Evolutionary conservation across 2,113 vertebrate species (phyloP).

Genomic region (Upupa epops): DNA sequence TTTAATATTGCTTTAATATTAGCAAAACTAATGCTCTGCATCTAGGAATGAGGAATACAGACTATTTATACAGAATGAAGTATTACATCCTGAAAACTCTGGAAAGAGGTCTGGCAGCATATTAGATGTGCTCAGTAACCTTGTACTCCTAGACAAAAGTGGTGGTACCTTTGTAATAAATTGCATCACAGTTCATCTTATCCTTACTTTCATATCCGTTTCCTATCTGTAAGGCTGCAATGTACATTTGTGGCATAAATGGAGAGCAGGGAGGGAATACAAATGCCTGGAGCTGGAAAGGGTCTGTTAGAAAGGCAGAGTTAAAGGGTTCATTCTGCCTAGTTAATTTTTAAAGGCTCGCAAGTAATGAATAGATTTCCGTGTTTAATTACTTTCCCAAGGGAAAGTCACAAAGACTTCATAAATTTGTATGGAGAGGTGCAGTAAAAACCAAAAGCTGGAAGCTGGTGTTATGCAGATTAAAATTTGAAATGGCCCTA

Average conservation of each 20-base stretch:
- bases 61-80: neutral
- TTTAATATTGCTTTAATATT: slow-evolving; percentile 16
- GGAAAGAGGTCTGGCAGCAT: neutral
- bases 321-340: neutral
- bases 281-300: neutral
- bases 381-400: slow-evolving; percentile 63
- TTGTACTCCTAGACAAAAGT: neutral
- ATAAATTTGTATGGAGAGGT: slow-evolving; percentile 42
- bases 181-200: neutral
- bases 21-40: neutral
- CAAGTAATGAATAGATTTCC: slow-evolving; percentile 44
- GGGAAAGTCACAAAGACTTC: slow-evolving; percentile 38
- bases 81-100: neutral
- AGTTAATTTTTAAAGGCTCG: slow-evolving; percentile 28
- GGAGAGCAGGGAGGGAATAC: neutral
- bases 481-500: neutral
- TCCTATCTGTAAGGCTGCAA: neutral
- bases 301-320: neutral
- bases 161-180: neutral
- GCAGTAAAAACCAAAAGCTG: slow-evolving; percentile 16
- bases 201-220: neutral
- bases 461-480: slow-evolving; percentile 20
- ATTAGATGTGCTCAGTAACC: neutral
- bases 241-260: neutral
- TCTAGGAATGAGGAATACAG: neutral